Evolutionary conservation across 2,113 vertebrate genomes (phyloP), one percentile per base, ranked within the genome.

Genomic region (Motacilla alba): DNA sequence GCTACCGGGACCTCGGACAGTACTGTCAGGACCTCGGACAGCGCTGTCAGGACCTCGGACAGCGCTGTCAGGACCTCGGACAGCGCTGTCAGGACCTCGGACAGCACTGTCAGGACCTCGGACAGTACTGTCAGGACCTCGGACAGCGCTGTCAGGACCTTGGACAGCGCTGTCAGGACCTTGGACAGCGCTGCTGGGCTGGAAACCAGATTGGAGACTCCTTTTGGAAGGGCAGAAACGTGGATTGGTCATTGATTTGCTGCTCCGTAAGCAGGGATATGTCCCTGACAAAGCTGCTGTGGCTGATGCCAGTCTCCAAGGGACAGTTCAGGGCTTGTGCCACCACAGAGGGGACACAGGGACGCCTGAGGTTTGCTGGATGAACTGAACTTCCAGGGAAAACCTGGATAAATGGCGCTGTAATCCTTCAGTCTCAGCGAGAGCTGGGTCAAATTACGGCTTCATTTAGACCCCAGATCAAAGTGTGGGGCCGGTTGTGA

Each of bases 231-330:
- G 17, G 30, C 9, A 39, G 21, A 14, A n/a, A 10, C 1, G 2
- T 27, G 58, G 8, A 26, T 53, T 53, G 11, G 31, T 18, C 16
- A 4, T 6, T 20, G 80, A 14, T 80, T 62, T 80, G 11, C 11
- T 74, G 37, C 22, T 49, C 31, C 13, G 21, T 26, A 6, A 18
- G 3, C 35, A 41, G 50, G 27, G 43, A 2, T 10, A 1, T 2
- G 10, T n/a, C 19, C 59, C 50, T 39, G 49, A 10, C 3, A 59
- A 55, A 68, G 23, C 22, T 43, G 30, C 19, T 11, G 13, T 1
- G 1, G 26, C 35, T 73, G 41, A 21, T 52, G 14, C 11, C 1
- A 1, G 1, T 37, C 22, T 68, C n/a, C 3, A 13, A 0, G 0
- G 30, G 44, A 33, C 39, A 60, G 72, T 37, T 41, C 10, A 27